phyloP scores from a whole-genome alignment of 2,888 invertebrate genomes.

The Microctonus hyperodae region DNA sequence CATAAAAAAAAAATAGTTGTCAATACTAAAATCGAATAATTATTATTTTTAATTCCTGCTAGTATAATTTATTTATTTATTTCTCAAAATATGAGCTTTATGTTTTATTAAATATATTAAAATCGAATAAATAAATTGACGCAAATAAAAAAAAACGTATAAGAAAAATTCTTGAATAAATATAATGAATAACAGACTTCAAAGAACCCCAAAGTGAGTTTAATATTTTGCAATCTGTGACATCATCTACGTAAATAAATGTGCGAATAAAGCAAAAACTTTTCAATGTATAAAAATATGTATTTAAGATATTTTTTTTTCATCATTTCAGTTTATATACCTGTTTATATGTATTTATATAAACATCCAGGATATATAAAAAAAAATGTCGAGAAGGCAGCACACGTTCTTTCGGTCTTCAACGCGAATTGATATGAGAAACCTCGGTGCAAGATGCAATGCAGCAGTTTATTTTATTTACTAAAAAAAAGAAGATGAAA shows the following conservation, averaged over 20 bases:
- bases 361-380: neutral
- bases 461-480: slow-evolving; percentile 2
- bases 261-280: neutral
- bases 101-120: too few species aligned
- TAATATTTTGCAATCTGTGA: neutral
- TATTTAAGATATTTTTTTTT: slow-evolving; percentile 4
- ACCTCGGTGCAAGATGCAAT: slow-evolving; percentile 5
- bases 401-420: neutral
- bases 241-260: neutral
- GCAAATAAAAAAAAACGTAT: too few species aligned
- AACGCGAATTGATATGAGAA: slow-evolving; percentile 4
- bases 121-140: too few species aligned
- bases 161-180: neutral
- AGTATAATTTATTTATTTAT: too few species aligned
- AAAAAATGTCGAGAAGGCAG: neutral
- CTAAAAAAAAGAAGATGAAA: neutral
- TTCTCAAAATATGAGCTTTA: too few species aligned
- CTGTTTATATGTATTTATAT: too few species aligned
- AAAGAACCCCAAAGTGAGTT: neutral
- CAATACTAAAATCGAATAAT: too few species aligned
- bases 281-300: slow-evolving; percentile 15
- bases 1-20: too few species aligned
- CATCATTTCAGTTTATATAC: slow-evolving; percentile 8
- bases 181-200: neutral
- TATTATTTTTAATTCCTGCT: too few species aligned